Conservation (phyloP, 2,797 vertebrate genomes). For the Lates japonicus region DNA sequence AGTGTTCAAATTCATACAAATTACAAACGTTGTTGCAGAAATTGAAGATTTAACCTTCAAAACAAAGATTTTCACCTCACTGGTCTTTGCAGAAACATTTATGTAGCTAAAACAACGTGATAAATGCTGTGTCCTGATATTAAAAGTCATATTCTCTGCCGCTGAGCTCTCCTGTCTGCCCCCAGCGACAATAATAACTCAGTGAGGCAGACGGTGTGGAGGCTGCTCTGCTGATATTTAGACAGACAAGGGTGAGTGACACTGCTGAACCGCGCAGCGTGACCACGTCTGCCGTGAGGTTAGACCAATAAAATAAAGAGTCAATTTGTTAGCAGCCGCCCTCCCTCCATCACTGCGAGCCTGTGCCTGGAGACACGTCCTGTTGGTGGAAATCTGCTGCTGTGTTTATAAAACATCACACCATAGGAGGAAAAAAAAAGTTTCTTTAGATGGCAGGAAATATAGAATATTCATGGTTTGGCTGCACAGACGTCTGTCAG, state of each 20-base stretch:
- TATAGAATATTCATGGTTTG: slow-evolving; percentile 46
- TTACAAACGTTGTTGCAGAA: too few relatives aligned
- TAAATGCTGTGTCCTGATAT: too few relatives aligned
- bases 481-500: slow-evolving; percentile 7
- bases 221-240: slow-evolving; percentile 63
- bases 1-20: too few relatives aligned
- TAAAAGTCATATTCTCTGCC: not conserved
- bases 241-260: slow-evolving; percentile 67
- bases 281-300: slow-evolving; percentile 68
- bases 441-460: slow-evolving; percentile 46
- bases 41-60: too few relatives aligned
- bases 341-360: slow-evolving; percentile 45
- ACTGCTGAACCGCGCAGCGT: slow-evolving; percentile 65
- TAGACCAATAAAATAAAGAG: slow-evolving; percentile 76
- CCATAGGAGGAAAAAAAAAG: not conserved
- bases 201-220: slow-evolving; percentile 47
- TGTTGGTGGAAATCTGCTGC: slow-evolving; percentile 50
- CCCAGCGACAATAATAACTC: slow-evolving; percentile 54
- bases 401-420: slow-evolving; percentile 49
- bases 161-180: slow-evolving; percentile 9
- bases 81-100: too few relatives aligned
- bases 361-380: slow-evolving; percentile 47
- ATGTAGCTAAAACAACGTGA: too few relatives aligned
- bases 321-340: slow-evolving; percentile 61
- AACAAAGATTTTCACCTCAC: too few relatives aligned